Evolutionary conservation across 2,888 invertebrate genomes (phyloP), one percentile per base, ranked within the genome.

Genomic region (Pammene aurita): DNA sequence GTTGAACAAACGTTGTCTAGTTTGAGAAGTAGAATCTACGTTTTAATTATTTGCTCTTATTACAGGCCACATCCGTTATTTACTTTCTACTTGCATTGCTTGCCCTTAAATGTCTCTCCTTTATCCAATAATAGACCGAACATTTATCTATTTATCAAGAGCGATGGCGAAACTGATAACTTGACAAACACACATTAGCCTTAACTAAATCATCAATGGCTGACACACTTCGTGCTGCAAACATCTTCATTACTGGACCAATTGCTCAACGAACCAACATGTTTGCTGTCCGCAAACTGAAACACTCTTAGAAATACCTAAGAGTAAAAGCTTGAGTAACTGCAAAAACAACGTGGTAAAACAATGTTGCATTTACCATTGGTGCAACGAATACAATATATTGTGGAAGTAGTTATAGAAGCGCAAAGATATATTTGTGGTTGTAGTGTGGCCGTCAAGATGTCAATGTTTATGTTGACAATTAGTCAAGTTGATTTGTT

Each of bases 131-230:
- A 34, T n/a, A 42, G 6, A 11, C 38, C 26, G 34, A 50, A 50
- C 16, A 34, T 14, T 11, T 14, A 61, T 38, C 50, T 34, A 52
- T 18, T n/a, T 46, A 61, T 60, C 54, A 18, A 58, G 7, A 48
- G 11, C 50, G 11, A 42, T 66, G 58, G 52, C 66, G 35, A 58
- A 14, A 66, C 57, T 42, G 48, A 57, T 42, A 48, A 58, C 44
- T 61, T 67, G 50, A 68, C 67, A 67, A 67, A 68, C 68, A 68
- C 68, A 68, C 57, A 67, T 63, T 63, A 68, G 52, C 52, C 41
- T 63, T 63, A 57, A 52, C 57, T 63, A 66, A 66, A 60, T 48
- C 63, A 58, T 68, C 57, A 68, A 67, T 57, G 62, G 34, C 55
- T 61, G 66, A 44, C 66, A 60, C 60, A 52, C 58, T 66, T 66